These are phyloP conservation scores for Poeciliopsis infans DNA, from an alignment of 2,797 vertebrate species.

Conservation along the genomic window DNA sequence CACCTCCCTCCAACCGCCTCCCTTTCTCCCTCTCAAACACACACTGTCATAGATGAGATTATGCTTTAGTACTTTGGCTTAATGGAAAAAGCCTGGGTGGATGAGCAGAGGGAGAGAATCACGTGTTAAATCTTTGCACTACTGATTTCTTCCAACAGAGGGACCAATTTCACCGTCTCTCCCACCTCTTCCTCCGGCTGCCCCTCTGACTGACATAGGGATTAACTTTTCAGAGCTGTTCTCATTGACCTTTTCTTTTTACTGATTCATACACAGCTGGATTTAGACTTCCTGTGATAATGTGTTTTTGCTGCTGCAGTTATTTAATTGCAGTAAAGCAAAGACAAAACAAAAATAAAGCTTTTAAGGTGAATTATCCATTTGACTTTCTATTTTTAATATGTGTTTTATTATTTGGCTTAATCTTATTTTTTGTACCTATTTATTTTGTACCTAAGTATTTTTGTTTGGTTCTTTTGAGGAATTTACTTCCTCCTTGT, in stretches of 20 bases:
- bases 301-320: neutral
- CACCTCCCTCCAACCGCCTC: conserved; percentile 8
- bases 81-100: conserved; percentile 52
- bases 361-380: neutral
- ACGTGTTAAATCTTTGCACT: conserved; percentile 67
- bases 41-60: conserved; percentile 57
- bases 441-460: neutral
- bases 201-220: conserved; percentile 13
- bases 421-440: neutral
- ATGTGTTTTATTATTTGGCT: neutral
- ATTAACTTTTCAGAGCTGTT: conserved; percentile 11
- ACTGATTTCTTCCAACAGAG: conserved; percentile 75
- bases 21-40: conserved; percentile 15
- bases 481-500: neutral
- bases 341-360: neutral
- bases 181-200: conserved; percentile 25
- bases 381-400: neutral
- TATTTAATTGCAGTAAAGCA: neutral
- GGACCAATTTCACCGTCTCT: conserved; percentile 71
- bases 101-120: conserved; percentile 47
- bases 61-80: conserved; percentile 64
- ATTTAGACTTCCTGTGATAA: neutral
- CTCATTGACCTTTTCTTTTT: conserved; percentile 14
- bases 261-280: neutral
- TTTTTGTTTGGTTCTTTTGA: neutral